Base-by-base conservation (phyloP, 64 coral and sea anemone genomes). In the Dendrophyllia cribrosa region DNA sequence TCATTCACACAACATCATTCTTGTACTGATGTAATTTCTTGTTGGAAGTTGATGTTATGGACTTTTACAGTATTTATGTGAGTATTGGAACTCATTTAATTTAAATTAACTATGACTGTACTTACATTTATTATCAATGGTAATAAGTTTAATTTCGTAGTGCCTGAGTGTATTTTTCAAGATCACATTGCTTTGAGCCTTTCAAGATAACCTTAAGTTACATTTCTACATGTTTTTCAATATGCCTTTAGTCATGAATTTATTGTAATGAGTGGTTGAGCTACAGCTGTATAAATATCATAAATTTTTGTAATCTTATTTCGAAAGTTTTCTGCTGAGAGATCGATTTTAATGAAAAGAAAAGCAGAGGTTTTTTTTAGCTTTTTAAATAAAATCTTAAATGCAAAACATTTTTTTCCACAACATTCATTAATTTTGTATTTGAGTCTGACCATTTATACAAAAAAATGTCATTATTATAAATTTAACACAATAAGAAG, bases 11-110 rank as follows among this genome's bases (percentile, higher is more conserved):
- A 20, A 24, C 3, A 43, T 48, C 78, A 66, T 82, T 82, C 62
- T 21, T 68, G 47, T 4, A 50, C 62, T 51, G 62, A 67, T 24
- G 34, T 34, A 34, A 34, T 84, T 68, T 9, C 80, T 66, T 19
- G 60, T 66, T 75, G 3, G 20, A 5, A 45, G 25, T 44, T 9
- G 45, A 65, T 19, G 12, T 43, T 11, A 84, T 84, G 80, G 80
- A 84, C 46, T 84, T 67, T 19, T 84, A 84, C 45, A 47, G 80
- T 17, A 84, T 84, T 62, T 84, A 84, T 46, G 80, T 84, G 50
- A 84, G 80, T 84, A 13, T 68, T 50, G 44, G 23, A 20, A 7
- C 19, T 20, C 4, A 20, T 51, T 51, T 75, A 49, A 50, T 34
- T 34, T 34, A 34, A 34, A 34, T 34, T 34, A 34, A 34, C 34